phyloP scores from a whole-genome alignment of 23 tunicate genomes.

The Trididemnum miniatum region DNA sequence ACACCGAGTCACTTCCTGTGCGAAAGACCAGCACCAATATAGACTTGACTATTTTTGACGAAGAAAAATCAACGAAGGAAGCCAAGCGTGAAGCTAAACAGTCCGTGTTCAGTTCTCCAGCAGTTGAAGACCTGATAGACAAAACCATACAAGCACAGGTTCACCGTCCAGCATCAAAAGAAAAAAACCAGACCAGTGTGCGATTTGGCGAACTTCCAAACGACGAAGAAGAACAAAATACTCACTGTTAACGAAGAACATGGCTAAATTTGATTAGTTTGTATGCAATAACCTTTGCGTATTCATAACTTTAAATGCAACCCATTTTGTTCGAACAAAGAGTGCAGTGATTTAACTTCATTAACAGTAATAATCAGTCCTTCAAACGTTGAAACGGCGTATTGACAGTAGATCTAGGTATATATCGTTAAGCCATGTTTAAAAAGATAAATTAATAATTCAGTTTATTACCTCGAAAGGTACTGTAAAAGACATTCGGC shows the following conservation, averaged over 20 bases:
- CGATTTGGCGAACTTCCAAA: not conserved
- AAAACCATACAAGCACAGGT: constrained; percentile 7
- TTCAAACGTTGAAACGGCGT: too few species aligned
- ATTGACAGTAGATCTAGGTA: too few species aligned
- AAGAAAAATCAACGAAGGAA: not conserved
- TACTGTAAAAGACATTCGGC: too few species aligned
- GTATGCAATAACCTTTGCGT: too few species aligned
- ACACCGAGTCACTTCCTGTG: not conserved
- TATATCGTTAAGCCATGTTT: too few species aligned
- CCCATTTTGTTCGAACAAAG: too few species aligned
- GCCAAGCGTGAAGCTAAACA: not conserved
- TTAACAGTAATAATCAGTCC: too few species aligned
- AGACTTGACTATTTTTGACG: not conserved
- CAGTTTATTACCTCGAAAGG: too few species aligned
- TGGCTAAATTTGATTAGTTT: too few species aligned
- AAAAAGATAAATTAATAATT: too few species aligned
- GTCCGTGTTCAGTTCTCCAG: constrained; percentile 18
- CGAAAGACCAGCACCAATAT: constrained; percentile 17
- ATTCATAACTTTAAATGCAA: too few species aligned
- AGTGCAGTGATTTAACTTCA: too few species aligned
- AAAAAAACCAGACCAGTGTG: not conserved
- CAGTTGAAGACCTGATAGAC: constrained; percentile 10
- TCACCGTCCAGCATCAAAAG: not conserved
- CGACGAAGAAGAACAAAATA: not conserved
- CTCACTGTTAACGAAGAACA: not conserved